Percentiles rank a stretch among this genome's conserved stretches.
phyloP scores from a whole-genome alignment of 2,888 invertebrate genomes.

The Peribatodes rhomboidaria region DNA sequence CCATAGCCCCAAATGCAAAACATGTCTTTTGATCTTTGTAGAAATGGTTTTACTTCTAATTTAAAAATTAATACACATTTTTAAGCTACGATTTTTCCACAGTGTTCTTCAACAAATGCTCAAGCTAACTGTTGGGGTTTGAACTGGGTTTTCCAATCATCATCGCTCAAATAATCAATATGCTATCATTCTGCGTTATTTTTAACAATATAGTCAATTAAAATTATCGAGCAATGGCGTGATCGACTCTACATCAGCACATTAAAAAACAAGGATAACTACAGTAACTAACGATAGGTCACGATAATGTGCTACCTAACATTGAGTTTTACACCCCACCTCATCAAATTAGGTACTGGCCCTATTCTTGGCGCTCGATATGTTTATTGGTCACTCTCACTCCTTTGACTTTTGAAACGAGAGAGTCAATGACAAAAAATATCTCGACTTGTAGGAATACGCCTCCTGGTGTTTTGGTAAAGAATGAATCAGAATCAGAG shows the following conservation, averaged over 20 bases:
- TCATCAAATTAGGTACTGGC: not conserved
- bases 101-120: not conserved
- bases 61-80: too few species aligned
- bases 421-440: too few species aligned
- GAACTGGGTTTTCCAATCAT: not conserved
- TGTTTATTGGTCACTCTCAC: too few species aligned
- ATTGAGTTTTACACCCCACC: conserved; percentile 14
- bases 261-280: conserved; percentile 18
- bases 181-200: not conserved
- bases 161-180: not conserved
- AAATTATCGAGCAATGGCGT: conserved; percentile 6
- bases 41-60: too few species aligned
- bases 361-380: too few species aligned
- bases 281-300: conserved; percentile 6
- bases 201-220: not conserved
- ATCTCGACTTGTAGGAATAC: too few species aligned
- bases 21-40: too few species aligned
- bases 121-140: not conserved
- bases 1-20: too few species aligned
- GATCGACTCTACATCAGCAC: conserved; percentile 6
- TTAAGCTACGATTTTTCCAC: too few species aligned
- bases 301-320: conserved; percentile 3
- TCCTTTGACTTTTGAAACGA: too few species aligned
- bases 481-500: conserved; percentile 5
- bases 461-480: not conserved